Base-by-base conservation (phyloP, 2,888 invertebrate species). In the Hydroisotoma schaefferi region DNA sequence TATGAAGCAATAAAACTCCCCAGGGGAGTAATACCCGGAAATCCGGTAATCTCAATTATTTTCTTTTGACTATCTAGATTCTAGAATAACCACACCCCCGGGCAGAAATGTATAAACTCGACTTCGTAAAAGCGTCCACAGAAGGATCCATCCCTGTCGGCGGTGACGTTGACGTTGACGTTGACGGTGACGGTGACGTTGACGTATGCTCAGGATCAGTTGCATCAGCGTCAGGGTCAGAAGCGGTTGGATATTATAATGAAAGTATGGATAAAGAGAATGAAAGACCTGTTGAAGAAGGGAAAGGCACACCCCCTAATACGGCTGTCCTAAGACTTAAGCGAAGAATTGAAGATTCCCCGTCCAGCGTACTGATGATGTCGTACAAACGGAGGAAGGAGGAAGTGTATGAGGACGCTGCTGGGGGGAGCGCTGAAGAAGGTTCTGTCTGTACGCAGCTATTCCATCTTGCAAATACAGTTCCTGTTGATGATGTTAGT, bases 311-410 rank as follows among this genome's bases (percentile, higher is more conserved):
- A 10, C n/a, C 43, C 4, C 37, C 40, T 5, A 57, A 63, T 51
- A 64, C 67, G 10, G 55, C n/a, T n/a, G n/a, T 67, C 3, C 44
- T 67, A 23, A 43, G 67, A 25, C 29, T 67, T 3, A 67, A 67
- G 49, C 48, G 67, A 33, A 52, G 65, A n/a, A 57, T 64, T 55
- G 64, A 64, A 25, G 67, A 67, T 15, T 65, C 65, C n/a, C 67
- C 67, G 2, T 55, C 62, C 0, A 52, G 55, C n/a, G 28, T 64
- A 28, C 27, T 67, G 47, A 38, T 67, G 3, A 23, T 67, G 20
- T 60, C 62, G 6, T 65, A 38, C 44, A 67, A 67, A 43, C 52
- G 57, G 23, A 22, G 5, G 2, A 64, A 57, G 54, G 55, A 55
- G 2, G 57, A 51, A 2, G 47, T 12, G 33, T 20, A 33, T 2